Percentiles rank a stretch among this genome's conserved stretches.
Evolutionary conservation across 2,888 invertebrate genomes (phyloP).

Genomic region (Sepiola atlantica): DNA sequence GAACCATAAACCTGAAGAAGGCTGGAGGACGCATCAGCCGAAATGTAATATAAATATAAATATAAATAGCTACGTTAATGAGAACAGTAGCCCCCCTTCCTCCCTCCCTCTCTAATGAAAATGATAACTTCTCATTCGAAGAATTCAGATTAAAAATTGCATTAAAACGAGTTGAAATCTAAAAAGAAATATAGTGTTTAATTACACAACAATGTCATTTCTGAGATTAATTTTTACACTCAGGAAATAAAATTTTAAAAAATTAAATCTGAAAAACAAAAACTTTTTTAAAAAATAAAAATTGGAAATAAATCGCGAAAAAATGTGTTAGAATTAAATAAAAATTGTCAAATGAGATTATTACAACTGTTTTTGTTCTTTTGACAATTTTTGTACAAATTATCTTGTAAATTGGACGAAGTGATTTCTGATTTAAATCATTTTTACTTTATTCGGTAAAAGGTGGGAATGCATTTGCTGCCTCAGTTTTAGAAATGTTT

Average conservation of each 20-base stretch:
- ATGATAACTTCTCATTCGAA: too few species aligned
- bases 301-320: not conserved
- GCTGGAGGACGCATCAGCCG: too few species aligned
- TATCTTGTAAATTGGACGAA: not conserved
- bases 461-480: not conserved
- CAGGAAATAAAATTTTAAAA: not conserved
- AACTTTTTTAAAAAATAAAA: not conserved
- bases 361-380: not conserved
- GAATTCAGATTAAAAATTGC: too few species aligned
- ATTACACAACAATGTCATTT: conserved; percentile 1
- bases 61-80: too few species aligned
- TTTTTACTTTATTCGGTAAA: not conserved
- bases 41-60: too few species aligned
- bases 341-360: not conserved
- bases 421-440: not conserved
- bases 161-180: not conserved
- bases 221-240: conserved; percentile 5
- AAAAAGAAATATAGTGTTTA: not conserved
- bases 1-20: too few species aligned
- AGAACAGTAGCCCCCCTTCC: too few species aligned
- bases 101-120: too few species aligned
- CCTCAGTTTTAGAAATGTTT: not conserved
- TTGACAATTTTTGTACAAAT: not conserved
- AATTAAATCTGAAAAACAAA: not conserved
- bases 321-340: not conserved